Evolutionary conservation across 2,797 vertebrate species (phyloP).

Genomic region (Sebastes kiyomatsui): DNA sequence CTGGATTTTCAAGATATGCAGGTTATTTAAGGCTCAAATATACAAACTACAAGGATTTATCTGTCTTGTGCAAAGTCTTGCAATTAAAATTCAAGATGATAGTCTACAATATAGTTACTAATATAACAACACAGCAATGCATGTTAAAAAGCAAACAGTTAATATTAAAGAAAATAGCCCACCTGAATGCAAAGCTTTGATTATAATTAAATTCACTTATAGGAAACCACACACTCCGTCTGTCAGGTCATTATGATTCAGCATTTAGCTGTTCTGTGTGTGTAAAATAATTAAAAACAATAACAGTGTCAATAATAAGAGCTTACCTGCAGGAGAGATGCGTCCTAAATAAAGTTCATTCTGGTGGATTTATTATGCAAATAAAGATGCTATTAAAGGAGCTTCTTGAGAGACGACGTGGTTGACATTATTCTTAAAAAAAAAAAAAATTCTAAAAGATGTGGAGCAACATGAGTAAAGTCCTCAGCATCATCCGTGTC

Average conservation of each 20-base stretch:
- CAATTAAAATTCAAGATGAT: neutral
- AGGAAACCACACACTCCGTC: neutral
- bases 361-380: too few relatives aligned
- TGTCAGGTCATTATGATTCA: neutral
- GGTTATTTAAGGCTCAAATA: neutral
- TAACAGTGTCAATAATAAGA: neutral
- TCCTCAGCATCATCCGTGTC: conserved; percentile 38
- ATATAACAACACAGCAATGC: neutral
- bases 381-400: neutral
- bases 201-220: neutral
- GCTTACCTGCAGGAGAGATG: conserved; percentile 58
- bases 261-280: neutral
- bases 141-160: neutral
- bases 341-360: conserved; percentile 52
- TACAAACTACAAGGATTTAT: neutral
- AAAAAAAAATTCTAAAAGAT: neutral
- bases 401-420: too few relatives aligned
- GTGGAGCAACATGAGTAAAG: conserved; percentile 34
- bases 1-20: neutral
- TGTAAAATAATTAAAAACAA: neutral
- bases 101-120: neutral
- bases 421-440: too few relatives aligned
- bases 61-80: neutral
- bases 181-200: neutral
- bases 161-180: neutral